Evolutionary conservation across 2,888 invertebrate genomes (phyloP).

Genomic region (Hydroisotoma schaefferi): DNA sequence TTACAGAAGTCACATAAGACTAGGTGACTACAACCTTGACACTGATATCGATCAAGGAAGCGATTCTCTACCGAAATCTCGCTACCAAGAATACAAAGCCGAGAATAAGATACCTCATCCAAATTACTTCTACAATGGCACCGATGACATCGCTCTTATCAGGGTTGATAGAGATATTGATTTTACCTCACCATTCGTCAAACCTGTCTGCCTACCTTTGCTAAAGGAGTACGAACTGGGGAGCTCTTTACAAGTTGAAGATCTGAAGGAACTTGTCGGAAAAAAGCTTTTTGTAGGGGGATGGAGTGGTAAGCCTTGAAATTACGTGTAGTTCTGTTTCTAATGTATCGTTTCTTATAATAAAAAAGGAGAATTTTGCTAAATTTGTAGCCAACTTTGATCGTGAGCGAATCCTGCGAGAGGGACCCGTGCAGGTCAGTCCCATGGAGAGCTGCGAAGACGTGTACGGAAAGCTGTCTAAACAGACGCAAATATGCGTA

Average conservation of each 20-base stretch:
- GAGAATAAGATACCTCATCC: constrained; percentile 58
- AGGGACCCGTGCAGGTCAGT: constrained; percentile 35
- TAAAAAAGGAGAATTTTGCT: no score
- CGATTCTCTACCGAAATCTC: constrained; percentile 24
- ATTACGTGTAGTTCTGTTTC: constrained; percentile 14
- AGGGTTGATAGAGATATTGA: constrained; percentile 32
- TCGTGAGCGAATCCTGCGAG: constrained; percentile 32
- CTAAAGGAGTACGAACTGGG: constrained; percentile 37
- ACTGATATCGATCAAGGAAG: constrained; percentile 35
- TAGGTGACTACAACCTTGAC: constrained; percentile 39
- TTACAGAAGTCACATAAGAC: constrained; percentile 27
- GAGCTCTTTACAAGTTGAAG: not conserved
- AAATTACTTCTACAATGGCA: constrained; percentile 51
- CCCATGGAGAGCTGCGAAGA: constrained; percentile 38
- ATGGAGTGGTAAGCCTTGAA: constrained; percentile 59
- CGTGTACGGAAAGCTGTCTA: not conserved
- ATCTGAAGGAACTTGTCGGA: constrained; percentile 12
- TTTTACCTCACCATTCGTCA: constrained; percentile 24
- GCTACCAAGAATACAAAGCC: constrained; percentile 54
- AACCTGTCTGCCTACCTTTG: constrained; percentile 48
- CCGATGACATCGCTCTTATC: constrained; percentile 59
- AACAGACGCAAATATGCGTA: not conserved
- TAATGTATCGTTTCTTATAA: no score
- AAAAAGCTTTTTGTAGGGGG: constrained; percentile 63
- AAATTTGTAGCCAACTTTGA: no score